phyloP scores from a whole-genome alignment of 2,888 invertebrate species.

The Malacosoma neustria region DNA sequence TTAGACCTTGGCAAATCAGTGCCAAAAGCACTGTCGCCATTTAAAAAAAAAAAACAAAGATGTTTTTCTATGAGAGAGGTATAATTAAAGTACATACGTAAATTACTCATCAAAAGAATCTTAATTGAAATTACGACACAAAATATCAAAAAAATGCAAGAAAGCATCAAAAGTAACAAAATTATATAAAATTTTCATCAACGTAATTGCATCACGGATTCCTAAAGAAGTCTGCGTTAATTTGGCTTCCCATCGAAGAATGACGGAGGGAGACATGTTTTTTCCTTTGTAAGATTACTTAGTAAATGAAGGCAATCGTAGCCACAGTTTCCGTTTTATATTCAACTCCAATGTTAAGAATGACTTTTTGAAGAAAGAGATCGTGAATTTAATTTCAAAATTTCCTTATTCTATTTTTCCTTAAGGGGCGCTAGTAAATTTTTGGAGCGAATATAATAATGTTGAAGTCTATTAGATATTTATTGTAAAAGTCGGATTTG shows the following conservation, averaged over 20 bases:
- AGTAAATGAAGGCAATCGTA: slow-evolving; percentile 7
- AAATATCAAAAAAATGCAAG: too few species aligned
- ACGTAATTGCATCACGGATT: slow-evolving; percentile 3
- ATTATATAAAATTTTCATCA: background rate
- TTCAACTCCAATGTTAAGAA: slow-evolving; percentile 4
- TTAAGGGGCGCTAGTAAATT: too few species aligned
- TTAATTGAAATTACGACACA: too few species aligned
- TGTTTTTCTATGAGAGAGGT: too few species aligned
- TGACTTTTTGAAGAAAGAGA: background rate
- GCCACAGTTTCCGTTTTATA: slow-evolving; percentile 6
- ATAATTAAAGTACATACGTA: too few species aligned
- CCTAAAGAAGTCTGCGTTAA: slow-evolving; percentile 7
- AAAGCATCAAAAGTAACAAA: background rate
- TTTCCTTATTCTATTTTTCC: background rate
- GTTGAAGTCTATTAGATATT: too few species aligned
- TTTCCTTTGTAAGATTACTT: slow-evolving; percentile 5
- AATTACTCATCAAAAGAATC: too few species aligned
- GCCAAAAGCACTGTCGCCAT: too few species aligned
- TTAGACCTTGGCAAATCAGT: too few species aligned
- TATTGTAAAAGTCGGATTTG: too few species aligned
- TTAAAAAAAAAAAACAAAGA: too few species aligned
- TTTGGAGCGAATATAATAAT: too few species aligned
- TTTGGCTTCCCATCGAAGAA: slow-evolving; percentile 7
- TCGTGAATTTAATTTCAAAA: background rate
- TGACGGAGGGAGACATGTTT: slow-evolving; percentile 8